phyloP scores from a whole-genome alignment of 2,113 vertebrate genomes.

The Lepidothrix coronata region DNA sequence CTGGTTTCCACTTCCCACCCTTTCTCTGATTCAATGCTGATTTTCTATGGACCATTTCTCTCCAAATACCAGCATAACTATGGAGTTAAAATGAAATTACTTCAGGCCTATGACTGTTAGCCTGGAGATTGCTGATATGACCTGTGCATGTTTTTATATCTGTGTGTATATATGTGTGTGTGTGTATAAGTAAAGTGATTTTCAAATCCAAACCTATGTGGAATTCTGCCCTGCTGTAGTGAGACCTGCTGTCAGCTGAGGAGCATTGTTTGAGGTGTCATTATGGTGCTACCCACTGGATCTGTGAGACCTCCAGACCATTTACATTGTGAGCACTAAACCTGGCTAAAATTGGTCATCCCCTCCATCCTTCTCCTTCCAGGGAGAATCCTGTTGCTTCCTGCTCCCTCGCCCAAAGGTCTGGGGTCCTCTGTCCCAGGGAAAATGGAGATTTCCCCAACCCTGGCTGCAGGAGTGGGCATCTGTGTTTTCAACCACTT shows the following conservation, averaged over 20 bases:
- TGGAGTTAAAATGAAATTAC: neutral
- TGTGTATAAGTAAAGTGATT: neutral
- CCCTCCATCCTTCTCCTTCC: neutral
- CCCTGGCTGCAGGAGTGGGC: accelerated
- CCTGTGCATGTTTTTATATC: neutral
- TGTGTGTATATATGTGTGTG: neutral
- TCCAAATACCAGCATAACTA: neutral
- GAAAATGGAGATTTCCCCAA: neutral
- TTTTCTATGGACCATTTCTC: neutral
- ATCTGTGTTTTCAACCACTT: neutral
- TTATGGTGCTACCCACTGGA: neutral
- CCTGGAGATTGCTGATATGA: neutral
- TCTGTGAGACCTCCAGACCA: neutral
- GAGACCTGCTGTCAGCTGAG: neutral
- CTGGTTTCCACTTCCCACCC: neutral
- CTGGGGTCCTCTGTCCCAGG: neutral
- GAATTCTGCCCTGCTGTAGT: neutral
- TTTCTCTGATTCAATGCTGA: neutral
- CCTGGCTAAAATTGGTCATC: neutral
- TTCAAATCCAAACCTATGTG: neutral
- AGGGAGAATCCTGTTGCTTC: neutral
- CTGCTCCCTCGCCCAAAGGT: neutral
- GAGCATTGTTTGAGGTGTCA: neutral
- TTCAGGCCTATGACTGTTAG: neutral
- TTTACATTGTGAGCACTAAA: neutral